phyloP scores from a whole-genome alignment of 1,140 invertebrate species.

The Phthorimaea operculella region DNA sequence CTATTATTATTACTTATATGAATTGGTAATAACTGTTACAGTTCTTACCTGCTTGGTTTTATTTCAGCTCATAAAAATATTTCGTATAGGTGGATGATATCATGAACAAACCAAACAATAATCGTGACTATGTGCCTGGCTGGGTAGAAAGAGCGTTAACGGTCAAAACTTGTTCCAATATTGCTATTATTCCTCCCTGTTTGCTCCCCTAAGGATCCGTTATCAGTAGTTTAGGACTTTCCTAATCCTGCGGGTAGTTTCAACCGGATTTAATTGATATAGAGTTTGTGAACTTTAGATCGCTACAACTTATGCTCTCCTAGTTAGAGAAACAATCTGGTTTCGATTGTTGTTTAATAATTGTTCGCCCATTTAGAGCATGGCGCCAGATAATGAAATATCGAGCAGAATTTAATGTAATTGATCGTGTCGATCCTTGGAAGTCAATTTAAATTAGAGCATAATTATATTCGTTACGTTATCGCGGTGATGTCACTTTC shows the following conservation, averaged over 20 bases:
- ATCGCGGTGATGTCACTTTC: background rate
- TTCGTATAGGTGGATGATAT: too few relatives aligned
- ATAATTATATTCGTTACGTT: background rate
- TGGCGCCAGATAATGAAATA: background rate
- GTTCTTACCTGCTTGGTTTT: too few relatives aligned
- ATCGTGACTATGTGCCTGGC: too few relatives aligned
- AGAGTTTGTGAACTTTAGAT: background rate
- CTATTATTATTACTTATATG: too few relatives aligned
- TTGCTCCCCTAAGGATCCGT: background rate
- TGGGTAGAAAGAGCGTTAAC: too few relatives aligned
- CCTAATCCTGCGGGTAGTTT: background rate
- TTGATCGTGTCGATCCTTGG: background rate
- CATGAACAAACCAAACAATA: too few relatives aligned
- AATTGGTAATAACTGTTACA: too few relatives aligned
- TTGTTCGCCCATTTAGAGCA: background rate
- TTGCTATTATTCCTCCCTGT: too few relatives aligned
- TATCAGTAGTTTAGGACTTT: background rate
- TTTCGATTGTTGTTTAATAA: background rate
- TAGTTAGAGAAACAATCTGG: background rate
- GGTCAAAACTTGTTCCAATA: too few relatives aligned
- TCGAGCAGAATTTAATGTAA: background rate
- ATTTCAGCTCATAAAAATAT: too few relatives aligned
- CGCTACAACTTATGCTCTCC: background rate
- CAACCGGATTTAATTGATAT: background rate
- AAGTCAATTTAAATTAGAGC: background rate